These are phyloP conservation scores for Empis stercorea DNA, from an alignment of 2,888 invertebrate species.

Conservation along the genomic window DNA sequence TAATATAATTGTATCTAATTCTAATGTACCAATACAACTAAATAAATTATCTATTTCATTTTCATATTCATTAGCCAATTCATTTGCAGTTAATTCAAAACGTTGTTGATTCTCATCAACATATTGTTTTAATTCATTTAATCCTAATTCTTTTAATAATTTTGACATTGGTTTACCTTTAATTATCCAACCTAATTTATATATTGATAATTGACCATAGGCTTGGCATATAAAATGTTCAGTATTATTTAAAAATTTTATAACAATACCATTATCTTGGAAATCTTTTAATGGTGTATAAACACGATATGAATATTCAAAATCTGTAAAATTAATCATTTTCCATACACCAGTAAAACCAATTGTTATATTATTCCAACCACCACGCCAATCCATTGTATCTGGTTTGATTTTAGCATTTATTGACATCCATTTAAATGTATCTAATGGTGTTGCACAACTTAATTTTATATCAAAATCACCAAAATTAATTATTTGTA, in stretches of 20 bases:
- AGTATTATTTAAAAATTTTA: constrained; percentile 46
- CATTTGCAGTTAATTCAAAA: constrained; percentile 15
- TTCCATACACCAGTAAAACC: constrained; percentile 70
- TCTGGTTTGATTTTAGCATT: constrained; percentile 55
- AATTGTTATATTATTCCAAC: constrained; percentile 59
- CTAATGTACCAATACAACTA: constrained; percentile 41
- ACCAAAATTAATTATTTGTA: constrained; percentile 46
- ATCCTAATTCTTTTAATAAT: constrained; percentile 26
- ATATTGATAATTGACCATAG: constrained; percentile 53
- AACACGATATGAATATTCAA: constrained; percentile 63
- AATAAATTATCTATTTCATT: constrained; percentile 35
- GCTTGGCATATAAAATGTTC: constrained; percentile 56
- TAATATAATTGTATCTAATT: constrained; percentile 44
- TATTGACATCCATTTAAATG: constrained; percentile 50
- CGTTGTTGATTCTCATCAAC: constrained; percentile 22
- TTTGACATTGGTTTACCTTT: constrained; percentile 30
- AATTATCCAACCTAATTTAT: constrained; percentile 41
- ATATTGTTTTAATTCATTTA: constrained; percentile 23
- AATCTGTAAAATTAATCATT: constrained; percentile 45
- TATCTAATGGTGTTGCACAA: constrained; percentile 60
- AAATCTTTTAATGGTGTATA: constrained; percentile 68
- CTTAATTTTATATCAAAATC: constrained; percentile 63
- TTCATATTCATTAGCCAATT: constrained; percentile 29
- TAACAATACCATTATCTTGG: constrained; percentile 61
- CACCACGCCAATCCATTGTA: constrained; percentile 60